phyloP scores from a whole-genome alignment of 1,140 invertebrate genomes.

The Conopomorpha cramerella region DNA sequence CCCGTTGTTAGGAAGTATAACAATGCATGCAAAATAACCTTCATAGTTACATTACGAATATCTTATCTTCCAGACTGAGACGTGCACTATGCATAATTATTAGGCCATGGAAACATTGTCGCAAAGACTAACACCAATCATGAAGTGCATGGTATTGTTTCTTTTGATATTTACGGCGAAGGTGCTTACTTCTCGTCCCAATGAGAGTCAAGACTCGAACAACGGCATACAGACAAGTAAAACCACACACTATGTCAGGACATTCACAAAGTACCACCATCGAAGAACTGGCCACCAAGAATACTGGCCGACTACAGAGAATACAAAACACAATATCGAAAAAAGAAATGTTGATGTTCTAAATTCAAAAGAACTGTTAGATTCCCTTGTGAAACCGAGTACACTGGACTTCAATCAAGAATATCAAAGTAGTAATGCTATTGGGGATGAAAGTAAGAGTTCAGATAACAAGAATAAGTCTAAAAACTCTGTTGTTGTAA shows the following conservation, averaged over 20 bases:
- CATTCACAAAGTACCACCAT: constrained; percentile 50
- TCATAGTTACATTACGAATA: too few species aligned
- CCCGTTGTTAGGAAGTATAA: too few species aligned
- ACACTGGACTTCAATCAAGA: constrained; percentile 16
- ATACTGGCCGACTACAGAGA: constrained; percentile 28
- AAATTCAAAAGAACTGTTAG: constrained; percentile 21
- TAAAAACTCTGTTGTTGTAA: too few species aligned
- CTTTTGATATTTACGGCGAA: constrained; percentile 50
- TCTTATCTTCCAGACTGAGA: too few species aligned
- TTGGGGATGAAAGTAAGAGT: constrained; percentile 13
- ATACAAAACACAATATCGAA: constrained; percentile 21
- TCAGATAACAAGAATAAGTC: constrained; percentile 11
- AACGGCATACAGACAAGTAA: constrained; percentile 38
- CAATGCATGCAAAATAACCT: too few species aligned
- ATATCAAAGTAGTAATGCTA: constrained; percentile 17
- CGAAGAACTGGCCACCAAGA: constrained; percentile 28
- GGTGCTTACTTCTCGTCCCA: constrained; percentile 38
- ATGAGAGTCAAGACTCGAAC: constrained; percentile 28
- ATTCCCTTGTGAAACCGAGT: constrained; percentile 17
- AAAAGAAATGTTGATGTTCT: constrained; percentile 24
- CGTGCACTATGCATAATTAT: too few species aligned
- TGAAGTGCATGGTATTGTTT: constrained; percentile 45
- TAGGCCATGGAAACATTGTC: constrained; percentile 29
- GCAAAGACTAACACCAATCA: constrained; percentile 35
- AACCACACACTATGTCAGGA: constrained; percentile 38